Evolutionary conservation across 2,888 invertebrate genomes (phyloP), one percentile per base, ranked within the genome.

Genomic region (Pachymerium ferrugineum): DNA sequence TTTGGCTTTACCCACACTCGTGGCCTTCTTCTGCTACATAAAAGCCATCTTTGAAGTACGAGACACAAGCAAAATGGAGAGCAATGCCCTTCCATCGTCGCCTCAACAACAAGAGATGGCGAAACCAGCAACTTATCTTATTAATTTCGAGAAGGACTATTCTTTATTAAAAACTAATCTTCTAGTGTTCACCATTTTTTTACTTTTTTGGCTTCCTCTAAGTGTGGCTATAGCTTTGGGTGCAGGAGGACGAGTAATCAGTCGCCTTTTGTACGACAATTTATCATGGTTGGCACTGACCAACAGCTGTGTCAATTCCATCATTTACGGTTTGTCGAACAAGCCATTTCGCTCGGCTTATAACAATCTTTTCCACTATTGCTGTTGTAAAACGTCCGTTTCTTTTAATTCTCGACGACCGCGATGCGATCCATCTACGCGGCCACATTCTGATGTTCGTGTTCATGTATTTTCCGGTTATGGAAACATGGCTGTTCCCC

Each of bases 381-480:
- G 91, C 80, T 91, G 89, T 80, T 92, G 91, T 83, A 92, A 91
- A 81, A 90, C 88, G 8, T 88, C 89, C 4, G 88, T 88, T 28
- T 87, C 89, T 1, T 88, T 88, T 78, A 86, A 88, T 28, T 38
- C 62, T 16, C 42, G 74, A 25, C 30, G 42, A 25, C 74, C 72
- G 14, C 35, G 74, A 42, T 8, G 38, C 29, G 68, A 72, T 68
- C n/a, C 8, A 78, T 82, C 74, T 80, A 25, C 25, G 14, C 85
- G 30, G 84, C 87, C 14, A 84, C 87, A 0, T 85, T 87, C 2
- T 88, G 90, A 77, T 87, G 90, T n/a, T 82, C 88, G 77, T 30
- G 90, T 91, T 6, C 91, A 91, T 80, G 90, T 92, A 72, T 89
- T 91, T 79, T 89, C 88, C 4, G 87, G 88, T 16, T 88, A 88